Conservation (phyloP, 1,140 invertebrate genomes). For the Drosophila leontia region DNA sequence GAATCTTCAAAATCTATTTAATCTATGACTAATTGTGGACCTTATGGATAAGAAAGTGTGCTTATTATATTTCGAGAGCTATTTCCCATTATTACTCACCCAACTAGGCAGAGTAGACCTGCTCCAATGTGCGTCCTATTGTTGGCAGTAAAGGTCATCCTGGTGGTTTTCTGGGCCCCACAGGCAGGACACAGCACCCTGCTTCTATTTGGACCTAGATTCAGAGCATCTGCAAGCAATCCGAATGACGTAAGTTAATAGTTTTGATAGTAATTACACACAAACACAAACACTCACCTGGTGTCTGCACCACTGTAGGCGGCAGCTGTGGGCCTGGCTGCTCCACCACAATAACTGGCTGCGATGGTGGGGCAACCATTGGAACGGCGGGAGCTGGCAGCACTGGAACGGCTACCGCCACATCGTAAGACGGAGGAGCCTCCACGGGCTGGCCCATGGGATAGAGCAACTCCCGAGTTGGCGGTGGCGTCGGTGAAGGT, state of each 20-base stretch:
- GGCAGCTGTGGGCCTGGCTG: slow-evolving; percentile 35
- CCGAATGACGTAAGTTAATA: slow-evolving; percentile 26
- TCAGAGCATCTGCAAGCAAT: slow-evolving; percentile 24
- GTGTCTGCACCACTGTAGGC: slow-evolving; percentile 58
- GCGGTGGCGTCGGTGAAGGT: slow-evolving; percentile 46
- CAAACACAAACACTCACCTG: slow-evolving; percentile 7
- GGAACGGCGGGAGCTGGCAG: slow-evolving; percentile 19
- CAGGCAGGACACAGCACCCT: slow-evolving; percentile 86
- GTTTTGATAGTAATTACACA: slow-evolving; percentile 7
- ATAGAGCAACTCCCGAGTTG: slow-evolving; percentile 24
- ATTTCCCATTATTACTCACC: slow-evolving; percentile 81
- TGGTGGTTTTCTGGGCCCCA: slow-evolving; percentile 85
- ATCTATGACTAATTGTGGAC: neutral
- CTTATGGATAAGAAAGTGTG: neutral
- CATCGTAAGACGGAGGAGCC: slow-evolving; percentile 78
- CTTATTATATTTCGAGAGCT: neutral
- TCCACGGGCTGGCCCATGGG: slow-evolving; percentile 49
- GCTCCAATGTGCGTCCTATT: slow-evolving; percentile 88
- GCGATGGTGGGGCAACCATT: slow-evolving; percentile 29
- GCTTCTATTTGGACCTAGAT: slow-evolving; percentile 86
- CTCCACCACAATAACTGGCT: slow-evolving; percentile 45
- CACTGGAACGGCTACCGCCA: slow-evolving; percentile 64
- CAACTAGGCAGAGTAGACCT: slow-evolving; percentile 86
- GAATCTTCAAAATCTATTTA: neutral
- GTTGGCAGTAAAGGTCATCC: slow-evolving; percentile 86